Percentiles rank a stretch among this genome's conserved stretches.
Evolutionary conservation across 2,888 invertebrate genomes (phyloP).

Genomic region (Lepidochrysops patricia): DNA sequence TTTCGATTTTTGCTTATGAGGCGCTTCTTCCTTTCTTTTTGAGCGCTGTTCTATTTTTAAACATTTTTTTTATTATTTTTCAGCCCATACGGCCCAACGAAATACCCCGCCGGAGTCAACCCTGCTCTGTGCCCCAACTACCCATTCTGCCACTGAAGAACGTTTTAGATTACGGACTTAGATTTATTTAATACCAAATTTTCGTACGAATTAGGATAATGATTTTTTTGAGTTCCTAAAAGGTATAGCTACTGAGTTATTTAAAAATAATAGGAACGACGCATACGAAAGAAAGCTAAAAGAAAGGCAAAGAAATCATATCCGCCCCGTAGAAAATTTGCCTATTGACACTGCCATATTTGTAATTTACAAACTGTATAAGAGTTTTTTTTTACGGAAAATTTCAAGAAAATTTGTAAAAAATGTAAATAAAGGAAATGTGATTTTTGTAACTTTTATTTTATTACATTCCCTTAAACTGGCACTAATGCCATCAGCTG

Average conservation of each 20-base stretch:
- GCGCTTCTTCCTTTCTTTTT: no score
- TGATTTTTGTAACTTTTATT: not conserved
- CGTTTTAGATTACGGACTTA: slow-evolving; percentile 19
- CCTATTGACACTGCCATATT: slow-evolving; percentile 30
- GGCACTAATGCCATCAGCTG: no score
- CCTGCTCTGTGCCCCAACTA: slow-evolving; percentile 75
- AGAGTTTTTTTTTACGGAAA: not conserved
- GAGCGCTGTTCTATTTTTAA: not conserved
- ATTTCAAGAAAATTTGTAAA: not conserved
- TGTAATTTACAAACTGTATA: slow-evolving; percentile 10
- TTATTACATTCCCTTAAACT: not conserved
- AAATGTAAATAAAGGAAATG: slow-evolving; percentile 6
- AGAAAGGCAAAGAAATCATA: not conserved
- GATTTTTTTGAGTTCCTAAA: not conserved
- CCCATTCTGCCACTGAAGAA: slow-evolving; percentile 65
- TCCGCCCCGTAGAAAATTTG: slow-evolving; percentile 25
- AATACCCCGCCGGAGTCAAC: slow-evolving; percentile 70
- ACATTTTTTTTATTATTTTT: slow-evolving; percentile 27
- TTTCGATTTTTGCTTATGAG: no score
- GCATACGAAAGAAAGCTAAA: not conserved
- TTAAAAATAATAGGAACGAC: no score
- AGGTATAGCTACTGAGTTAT: not conserved
- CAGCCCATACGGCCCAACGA: slow-evolving; percentile 44
- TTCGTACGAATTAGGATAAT: slow-evolving; percentile 21
- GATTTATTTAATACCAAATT: slow-evolving; percentile 27